Percentiles rank a stretch among this genome's conserved stretches.
Conservation (phyloP, 1,140 invertebrate species). For the Achroia grisella region DNA sequence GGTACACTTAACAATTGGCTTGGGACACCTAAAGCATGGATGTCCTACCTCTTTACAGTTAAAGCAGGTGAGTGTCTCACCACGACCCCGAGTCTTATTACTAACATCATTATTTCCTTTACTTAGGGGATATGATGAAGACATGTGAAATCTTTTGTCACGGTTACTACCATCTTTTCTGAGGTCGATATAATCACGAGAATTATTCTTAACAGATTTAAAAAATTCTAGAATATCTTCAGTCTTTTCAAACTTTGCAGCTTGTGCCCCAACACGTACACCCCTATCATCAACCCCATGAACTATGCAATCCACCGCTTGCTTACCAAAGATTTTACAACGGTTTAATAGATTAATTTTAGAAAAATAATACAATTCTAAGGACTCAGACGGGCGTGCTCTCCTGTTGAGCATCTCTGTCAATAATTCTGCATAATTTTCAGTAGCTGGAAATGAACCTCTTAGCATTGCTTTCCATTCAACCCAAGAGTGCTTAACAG, state of each 20-base stretch:
- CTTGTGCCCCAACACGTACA: not conserved
- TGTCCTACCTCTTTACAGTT: constrained; percentile 11
- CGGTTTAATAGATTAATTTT: not conserved
- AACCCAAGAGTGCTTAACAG: not conserved
- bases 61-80: not conserved
- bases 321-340: constrained; percentile 1
- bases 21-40: constrained; percentile 7
- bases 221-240: not conserved
- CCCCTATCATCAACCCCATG: too few relatives aligned
- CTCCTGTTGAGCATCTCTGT: not conserved
- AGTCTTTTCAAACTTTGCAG: not conserved
- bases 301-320: too few relatives aligned
- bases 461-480: constrained; percentile 2
- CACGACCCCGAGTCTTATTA: not conserved
- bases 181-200: not conserved
- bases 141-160: too few relatives aligned
- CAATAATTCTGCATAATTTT: not conserved
- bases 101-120: not conserved
- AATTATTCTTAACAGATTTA: too few relatives aligned
- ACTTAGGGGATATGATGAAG: too few relatives aligned
- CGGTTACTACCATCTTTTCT: too few relatives aligned
- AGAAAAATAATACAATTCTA: not conserved
- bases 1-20: constrained; percentile 2
- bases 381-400: not conserved
- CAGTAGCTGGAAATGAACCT: too few relatives aligned